Evolutionary conservation across 2,113 vertebrate species (phyloP), one percentile per base, ranked within the genome.

Genomic region (Phycodurus eques): DNA sequence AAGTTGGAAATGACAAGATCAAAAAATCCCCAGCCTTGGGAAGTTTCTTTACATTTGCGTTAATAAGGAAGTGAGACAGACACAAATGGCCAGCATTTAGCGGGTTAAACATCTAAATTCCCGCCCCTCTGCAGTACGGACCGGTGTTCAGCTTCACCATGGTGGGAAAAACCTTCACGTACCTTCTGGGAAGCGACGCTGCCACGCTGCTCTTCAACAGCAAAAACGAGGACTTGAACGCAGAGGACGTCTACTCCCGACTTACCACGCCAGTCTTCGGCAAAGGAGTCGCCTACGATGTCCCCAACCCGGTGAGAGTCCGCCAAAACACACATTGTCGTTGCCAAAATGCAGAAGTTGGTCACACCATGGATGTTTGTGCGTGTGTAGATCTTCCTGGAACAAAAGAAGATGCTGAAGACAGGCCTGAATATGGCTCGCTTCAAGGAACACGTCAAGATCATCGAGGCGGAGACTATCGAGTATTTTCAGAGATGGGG

Each of bases 351-450:
- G 31, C 12, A 2, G 2, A 49, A 42, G 22, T 8, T 22, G 2
- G 9, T 22, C 27, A 13, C 67, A 56, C 6, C 44, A 4, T 42
- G 12, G 5, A 66, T 8, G 31, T 20, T 51, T 33, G 43, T 67
- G 10, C 4, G 2, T 35, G 17, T 72, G 35, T 82, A 99, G 98
- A 27, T 99, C 61, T 99, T 99, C 87, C 87, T 99, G 92, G 98
- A 99, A 79, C 98, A 99, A 83, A 99, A 99, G 93, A 99, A 98
- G 88, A 96, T 99, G 92, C 81, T 99, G 76, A 99, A 99, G 93
- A 97, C 93, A 0, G 96, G 97, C 0, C 91, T 99, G 76, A 98
- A 97, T 77, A 94, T 97, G 19, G 94, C 94, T 70, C 96, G 92
- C 5, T 98, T 99, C 73, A 96, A 89, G 81, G 90, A 94, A 39